phyloP scores from a whole-genome alignment of 2,113 vertebrate species.

The Macroglossus sobrinus region DNA sequence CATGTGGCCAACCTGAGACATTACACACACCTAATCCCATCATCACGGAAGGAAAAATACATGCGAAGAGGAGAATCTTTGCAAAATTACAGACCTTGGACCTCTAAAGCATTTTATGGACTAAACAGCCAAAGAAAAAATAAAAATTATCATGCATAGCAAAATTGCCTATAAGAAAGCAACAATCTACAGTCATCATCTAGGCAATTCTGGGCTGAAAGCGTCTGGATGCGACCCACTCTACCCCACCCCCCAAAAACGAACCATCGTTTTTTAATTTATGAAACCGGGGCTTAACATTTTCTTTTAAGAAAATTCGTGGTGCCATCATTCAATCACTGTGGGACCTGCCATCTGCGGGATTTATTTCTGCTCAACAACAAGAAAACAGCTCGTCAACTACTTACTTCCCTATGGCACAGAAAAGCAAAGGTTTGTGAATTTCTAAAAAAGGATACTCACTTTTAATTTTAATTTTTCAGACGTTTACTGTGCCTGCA shows the following conservation, averaged over 20 bases:
- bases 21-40: neutral
- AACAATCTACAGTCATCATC: neutral
- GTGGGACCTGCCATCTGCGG: neutral
- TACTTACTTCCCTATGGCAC: neutral
- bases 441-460: conserved; percentile 47
- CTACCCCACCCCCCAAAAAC: neutral
- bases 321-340: neutral
- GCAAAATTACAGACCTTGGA: neutral
- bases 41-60: neutral
- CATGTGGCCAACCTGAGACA: neutral
- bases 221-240: neutral
- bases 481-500: neutral
- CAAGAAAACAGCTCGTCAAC: neutral
- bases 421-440: conserved; percentile 57
- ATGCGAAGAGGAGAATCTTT: neutral
- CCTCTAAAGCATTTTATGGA: neutral
- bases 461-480: neutral
- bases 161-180: neutral
- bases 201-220: neutral
- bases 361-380: neutral
- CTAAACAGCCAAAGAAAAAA: neutral
- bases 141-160: neutral
- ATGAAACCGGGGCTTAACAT: neutral
- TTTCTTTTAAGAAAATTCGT: neutral
- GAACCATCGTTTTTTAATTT: neutral